phyloP scores from a whole-genome alignment of 2,113 vertebrate genomes.

The Hypocryptadius cinnamomeus region DNA sequence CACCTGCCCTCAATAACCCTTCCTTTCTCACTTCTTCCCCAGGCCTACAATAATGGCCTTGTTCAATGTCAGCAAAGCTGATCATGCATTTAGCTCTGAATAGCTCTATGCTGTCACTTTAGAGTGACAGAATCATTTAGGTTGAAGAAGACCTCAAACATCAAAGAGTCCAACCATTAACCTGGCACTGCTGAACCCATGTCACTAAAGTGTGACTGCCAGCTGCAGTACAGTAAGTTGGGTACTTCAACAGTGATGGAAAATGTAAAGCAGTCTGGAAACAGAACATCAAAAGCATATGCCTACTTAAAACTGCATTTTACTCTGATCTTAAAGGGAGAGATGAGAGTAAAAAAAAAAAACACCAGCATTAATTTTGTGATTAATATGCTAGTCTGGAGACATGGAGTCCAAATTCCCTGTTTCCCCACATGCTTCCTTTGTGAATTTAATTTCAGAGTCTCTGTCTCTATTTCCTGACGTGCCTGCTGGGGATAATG shows the following conservation, averaged over 20 bases:
- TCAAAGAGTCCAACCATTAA: background rate
- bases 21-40: background rate
- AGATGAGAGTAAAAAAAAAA: background rate
- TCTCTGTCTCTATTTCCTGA: background rate
- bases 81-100: background rate
- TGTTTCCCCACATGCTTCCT: background rate
- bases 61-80: background rate
- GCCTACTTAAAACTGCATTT: background rate
- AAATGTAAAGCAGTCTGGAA: background rate
- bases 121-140: background rate
- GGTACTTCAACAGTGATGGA: background rate
- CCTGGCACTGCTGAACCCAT: background rate
- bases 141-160: background rate
- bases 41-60: background rate
- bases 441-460: background rate
- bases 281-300: background rate
- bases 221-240: fast-evolving
- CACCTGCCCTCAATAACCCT: background rate
- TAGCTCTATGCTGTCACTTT: background rate
- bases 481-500: background rate
- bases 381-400: background rate
- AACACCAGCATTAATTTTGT: background rate
- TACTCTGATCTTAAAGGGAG: background rate
- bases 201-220: background rate
- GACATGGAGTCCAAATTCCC: background rate